Conservation (phyloP, 64 coral and sea anemone genomes). For the Stylophora pistillata region DNA sequence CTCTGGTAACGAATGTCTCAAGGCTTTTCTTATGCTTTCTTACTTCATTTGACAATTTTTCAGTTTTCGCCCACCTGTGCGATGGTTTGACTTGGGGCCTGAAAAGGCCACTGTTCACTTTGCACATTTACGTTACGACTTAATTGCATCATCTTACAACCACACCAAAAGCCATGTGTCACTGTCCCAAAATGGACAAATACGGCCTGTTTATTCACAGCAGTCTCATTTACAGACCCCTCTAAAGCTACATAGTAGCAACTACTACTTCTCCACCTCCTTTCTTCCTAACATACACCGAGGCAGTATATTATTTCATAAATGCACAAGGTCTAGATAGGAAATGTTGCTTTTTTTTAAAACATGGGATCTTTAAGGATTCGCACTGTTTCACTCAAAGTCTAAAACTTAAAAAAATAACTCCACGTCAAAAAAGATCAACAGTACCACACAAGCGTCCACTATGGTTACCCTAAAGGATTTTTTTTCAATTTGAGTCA, state of each 20-base stretch:
- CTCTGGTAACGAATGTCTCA: no score
- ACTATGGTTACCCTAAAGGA: background rate
- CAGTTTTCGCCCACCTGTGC: no score
- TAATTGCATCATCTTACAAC: background rate
- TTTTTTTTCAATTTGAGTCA: background rate
- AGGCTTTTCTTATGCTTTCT: no score
- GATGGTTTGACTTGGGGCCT: no score
- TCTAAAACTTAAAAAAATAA: no score
- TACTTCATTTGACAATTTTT: no score
- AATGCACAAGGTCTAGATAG: constrained; percentile 11
- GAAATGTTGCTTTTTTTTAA: background rate
- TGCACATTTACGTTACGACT: no score
- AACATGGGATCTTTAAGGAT: no score
- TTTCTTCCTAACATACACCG: background rate
- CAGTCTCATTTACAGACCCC: constrained; percentile 20
- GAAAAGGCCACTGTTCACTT: no score
- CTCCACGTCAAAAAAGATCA: no score
- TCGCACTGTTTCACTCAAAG: no score
- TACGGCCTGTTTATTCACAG: constrained; percentile 41
- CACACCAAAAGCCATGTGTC: background rate
- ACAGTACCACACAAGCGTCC: background rate
- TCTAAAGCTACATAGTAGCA: constrained; percentile 42
- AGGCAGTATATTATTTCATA: constrained; percentile 24
- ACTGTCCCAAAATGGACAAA: constrained; percentile 56
- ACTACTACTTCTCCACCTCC: background rate